Percentiles rank a stretch among this genome's conserved stretches.
Conservation (phyloP, 2,797 vertebrate genomes). For the Ctenosaura bakeri region DNA sequence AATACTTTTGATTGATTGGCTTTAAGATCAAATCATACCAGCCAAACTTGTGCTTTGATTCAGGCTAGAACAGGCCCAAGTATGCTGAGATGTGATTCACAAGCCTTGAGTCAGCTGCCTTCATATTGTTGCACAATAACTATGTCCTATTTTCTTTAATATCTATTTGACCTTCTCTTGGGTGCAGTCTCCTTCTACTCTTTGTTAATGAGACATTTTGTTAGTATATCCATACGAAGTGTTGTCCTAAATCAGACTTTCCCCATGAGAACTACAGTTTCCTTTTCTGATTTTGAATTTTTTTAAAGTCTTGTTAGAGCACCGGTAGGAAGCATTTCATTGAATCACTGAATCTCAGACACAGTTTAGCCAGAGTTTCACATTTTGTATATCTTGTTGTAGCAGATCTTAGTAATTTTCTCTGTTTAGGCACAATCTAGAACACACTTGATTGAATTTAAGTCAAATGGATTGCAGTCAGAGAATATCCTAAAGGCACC, state of each 20-base stretch:
- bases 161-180: constrained; percentile 42
- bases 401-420: not conserved
- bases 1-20: constrained; percentile 21
- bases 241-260: constrained; percentile 20
- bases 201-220: constrained; percentile 40
- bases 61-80: constrained; percentile 43
- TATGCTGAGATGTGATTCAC: constrained; percentile 46
- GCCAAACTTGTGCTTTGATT: constrained; percentile 32
- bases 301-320: not conserved
- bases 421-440: rapidly evolving
- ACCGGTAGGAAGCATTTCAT: not conserved
- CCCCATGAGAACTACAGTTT: not conserved
- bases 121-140: constrained; percentile 44
- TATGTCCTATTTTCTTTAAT: constrained; percentile 9
- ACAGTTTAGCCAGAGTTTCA: not conserved
- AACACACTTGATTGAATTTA: not conserved
- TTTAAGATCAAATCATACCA: constrained; percentile 9
- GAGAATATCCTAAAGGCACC: not conserved
- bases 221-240: constrained; percentile 33
- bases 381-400: not conserved
- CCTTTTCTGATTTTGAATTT: constrained; percentile 21
- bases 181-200: not conserved
- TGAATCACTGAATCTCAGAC: not conserved
- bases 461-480: not conserved
- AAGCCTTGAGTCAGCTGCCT: constrained; percentile 43